Percentiles rank a stretch among this genome's conserved stretches.
These are phyloP conservation scores for Rhinella marina DNA, from an alignment of 2,797 vertebrate species.

Conservation along the genomic window DNA sequence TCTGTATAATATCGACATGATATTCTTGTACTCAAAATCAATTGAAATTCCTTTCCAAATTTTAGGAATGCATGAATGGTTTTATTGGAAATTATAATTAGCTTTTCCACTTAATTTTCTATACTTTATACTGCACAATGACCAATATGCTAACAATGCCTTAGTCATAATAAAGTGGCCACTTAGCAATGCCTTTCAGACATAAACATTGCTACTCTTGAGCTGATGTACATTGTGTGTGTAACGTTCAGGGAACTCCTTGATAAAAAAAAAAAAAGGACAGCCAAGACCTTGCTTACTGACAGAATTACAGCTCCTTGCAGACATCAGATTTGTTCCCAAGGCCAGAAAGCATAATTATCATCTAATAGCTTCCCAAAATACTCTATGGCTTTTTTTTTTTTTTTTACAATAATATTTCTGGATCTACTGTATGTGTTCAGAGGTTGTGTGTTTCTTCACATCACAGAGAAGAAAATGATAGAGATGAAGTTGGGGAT, in stretches of 20 bases:
- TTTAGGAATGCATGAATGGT: too few relatives aligned
- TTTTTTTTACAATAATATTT: background rate
- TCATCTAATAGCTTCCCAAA: background rate
- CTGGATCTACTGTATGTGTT: background rate
- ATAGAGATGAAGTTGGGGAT: background rate
- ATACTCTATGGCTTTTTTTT: background rate
- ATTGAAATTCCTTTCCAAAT: too few relatives aligned
- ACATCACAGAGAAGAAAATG: background rate
- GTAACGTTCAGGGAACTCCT: background rate
- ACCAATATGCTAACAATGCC: background rate
- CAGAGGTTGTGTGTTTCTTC: background rate
- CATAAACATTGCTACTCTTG: background rate
- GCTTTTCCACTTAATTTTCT: background rate
- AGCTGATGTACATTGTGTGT: conserved; percentile 19
- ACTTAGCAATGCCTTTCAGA: background rate
- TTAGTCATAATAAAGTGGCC: background rate
- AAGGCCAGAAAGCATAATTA: conserved; percentile 26
- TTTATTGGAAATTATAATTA: too few relatives aligned
- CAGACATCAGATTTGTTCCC: conserved; percentile 21
- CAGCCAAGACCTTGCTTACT: conserved; percentile 8
- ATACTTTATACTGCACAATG: background rate
- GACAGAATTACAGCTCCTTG: conserved; percentile 36
- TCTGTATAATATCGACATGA: too few relatives aligned
- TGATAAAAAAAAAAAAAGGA: conserved; percentile 34
- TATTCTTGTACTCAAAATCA: too few relatives aligned